A percentile compares a stretch with the other conserved stretches of the same genome.
These are phyloP conservation scores for Rousettus madagascariensis DNA, from an alignment of 2,797 vertebrate species.

Conservation along the genomic window DNA sequence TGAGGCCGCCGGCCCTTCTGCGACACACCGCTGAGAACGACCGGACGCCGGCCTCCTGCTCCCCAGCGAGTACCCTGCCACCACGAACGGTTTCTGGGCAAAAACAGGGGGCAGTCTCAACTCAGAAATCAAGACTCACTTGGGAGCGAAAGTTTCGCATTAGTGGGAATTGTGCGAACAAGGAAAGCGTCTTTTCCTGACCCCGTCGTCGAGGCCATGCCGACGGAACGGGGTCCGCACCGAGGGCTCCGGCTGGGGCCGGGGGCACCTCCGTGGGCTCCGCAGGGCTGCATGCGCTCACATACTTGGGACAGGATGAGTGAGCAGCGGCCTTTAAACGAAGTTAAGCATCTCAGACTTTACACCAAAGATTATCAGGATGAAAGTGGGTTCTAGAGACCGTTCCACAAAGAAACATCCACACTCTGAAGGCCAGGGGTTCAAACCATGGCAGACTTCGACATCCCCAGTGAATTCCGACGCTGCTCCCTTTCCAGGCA, in stretches of 20 bases:
- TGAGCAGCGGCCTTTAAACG: neutral
- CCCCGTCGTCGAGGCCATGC: neutral
- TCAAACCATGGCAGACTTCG: neutral
- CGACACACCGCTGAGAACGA: accelerated
- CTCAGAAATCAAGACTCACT: neutral
- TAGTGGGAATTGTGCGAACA: neutral
- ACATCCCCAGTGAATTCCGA: accelerated
- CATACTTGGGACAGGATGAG: no score
- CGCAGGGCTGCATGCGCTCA: neutral
- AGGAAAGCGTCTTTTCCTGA: neutral
- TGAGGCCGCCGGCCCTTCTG: accelerated
- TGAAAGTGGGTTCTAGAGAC: neutral
- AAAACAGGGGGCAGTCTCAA: neutral
- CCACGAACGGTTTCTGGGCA: neutral
- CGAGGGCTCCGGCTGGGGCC: neutral
- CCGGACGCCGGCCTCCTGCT: no score
- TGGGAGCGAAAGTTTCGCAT: neutral
- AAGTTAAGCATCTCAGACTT: neutral
- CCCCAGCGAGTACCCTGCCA: neutral
- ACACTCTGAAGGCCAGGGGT: neutral
- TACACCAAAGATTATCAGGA: neutral
- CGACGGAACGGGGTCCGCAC: neutral
- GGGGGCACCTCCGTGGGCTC: neutral
- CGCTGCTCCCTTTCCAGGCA: neutral
- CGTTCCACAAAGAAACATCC: neutral